Percentiles rank a stretch among this genome's conserved stretches.
Evolutionary conservation across 30 jellyfish, hydroid and myxozoan genomes (phyloP).

Genomic region (Hydra vulgaris): DNA sequence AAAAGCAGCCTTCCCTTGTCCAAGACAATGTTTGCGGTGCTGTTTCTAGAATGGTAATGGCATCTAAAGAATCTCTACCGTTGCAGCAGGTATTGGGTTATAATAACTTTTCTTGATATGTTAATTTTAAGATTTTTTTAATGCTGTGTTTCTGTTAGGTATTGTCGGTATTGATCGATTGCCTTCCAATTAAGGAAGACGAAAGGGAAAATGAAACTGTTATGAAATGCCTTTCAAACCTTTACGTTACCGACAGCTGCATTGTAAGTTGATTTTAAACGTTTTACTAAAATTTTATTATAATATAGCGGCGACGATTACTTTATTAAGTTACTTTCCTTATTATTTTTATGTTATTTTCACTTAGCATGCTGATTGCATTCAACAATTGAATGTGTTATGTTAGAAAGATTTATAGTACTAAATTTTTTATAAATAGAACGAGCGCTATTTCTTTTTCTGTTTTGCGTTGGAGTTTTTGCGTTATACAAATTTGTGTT

Average conservation of each 20-base stretch:
- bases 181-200: conserved; percentile 73
- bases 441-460: too few relatives aligned
- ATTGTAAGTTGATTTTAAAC: conserved; percentile 22
- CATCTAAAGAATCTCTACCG: conserved; percentile 46
- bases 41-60: conserved; percentile 55
- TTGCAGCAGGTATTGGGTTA: conserved; percentile 39
- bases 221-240: conserved; percentile 40
- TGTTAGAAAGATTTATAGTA: too few relatives aligned
- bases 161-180: conserved; percentile 45
- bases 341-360: too few relatives aligned
- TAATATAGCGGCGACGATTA: too few relatives aligned
- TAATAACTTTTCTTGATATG: not conserved
- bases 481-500: too few relatives aligned
- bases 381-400: too few relatives aligned
- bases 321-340: too few relatives aligned
- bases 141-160: conserved; percentile 37
- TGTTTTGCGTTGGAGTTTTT: too few relatives aligned
- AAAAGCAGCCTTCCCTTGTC: conserved; percentile 37
- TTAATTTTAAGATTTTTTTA: too few relatives aligned
- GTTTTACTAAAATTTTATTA: not conserved
- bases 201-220: conserved; percentile 73
- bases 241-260: conserved; percentile 28
- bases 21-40: conserved; percentile 81
- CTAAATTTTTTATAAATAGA: too few relatives aligned
- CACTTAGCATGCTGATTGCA: too few relatives aligned